Evolutionary conservation across 2,113 vertebrate species (phyloP).

Genomic region (Heterocephalus glaber): DNA sequence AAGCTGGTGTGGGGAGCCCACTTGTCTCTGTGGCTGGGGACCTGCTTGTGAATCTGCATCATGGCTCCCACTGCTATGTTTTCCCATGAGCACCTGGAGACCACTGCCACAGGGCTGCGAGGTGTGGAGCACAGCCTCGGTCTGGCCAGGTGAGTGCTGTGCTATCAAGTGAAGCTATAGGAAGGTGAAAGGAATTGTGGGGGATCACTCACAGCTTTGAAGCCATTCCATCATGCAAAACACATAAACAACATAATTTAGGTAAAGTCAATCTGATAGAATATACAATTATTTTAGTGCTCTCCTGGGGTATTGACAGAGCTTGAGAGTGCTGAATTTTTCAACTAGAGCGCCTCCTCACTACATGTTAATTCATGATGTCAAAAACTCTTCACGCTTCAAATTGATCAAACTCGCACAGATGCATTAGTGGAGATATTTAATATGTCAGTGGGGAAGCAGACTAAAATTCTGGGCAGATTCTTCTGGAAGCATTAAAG

Average conservation of each 20-base stretch:
- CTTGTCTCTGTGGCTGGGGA: not conserved
- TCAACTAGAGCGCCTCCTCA: not conserved
- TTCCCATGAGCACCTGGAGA: not conserved
- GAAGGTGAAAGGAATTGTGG: not conserved
- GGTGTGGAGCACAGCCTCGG: not conserved
- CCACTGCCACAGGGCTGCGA: not conserved
- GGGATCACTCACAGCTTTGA: not conserved
- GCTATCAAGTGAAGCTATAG: not conserved
- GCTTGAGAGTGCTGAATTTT: not conserved
- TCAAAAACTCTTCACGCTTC: conserved; percentile 17
- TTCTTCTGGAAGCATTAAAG: not conserved
- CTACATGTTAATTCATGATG: not conserved
- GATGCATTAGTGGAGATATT: not conserved
- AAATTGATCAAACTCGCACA: conserved; percentile 35
- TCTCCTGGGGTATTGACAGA: not conserved
- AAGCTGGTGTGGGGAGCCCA: not conserved
- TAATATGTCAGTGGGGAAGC: not conserved
- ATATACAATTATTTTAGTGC: not conserved
- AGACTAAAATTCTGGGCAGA: not conserved
- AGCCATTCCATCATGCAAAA: not conserved
- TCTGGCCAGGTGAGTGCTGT: not conserved
- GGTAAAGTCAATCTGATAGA: not conserved
- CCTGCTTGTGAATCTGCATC: not conserved
- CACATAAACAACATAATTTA: not conserved
- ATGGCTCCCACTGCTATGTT: not conserved